Conservation (phyloP, 2,888 invertebrate genomes). For the Trachelus stipa region DNA sequence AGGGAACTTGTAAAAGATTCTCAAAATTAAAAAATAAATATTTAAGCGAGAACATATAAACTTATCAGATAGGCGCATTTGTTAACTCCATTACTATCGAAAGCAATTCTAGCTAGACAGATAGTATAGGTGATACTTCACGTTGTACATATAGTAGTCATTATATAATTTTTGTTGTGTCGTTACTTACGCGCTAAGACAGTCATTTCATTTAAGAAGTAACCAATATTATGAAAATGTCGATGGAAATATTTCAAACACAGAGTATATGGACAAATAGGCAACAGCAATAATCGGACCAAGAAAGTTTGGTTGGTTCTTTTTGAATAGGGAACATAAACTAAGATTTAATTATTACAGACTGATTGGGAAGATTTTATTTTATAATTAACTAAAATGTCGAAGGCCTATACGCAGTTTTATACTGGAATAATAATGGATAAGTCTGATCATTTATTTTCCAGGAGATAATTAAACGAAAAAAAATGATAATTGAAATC, state of each 20-base stretch:
- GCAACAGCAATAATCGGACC: neutral
- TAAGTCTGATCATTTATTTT: constrained; percentile 3
- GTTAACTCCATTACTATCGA: neutral
- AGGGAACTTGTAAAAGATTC: neutral
- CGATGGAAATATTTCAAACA: constrained; percentile 8
- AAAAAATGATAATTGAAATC: constrained; percentile 2
- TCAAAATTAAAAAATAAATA: neutral
- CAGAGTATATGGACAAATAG: constrained; percentile 4
- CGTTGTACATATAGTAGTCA: constrained; percentile 38
- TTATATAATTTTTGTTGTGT: constrained; percentile 18
- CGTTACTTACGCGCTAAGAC: constrained; percentile 18
- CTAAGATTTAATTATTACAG: neutral
- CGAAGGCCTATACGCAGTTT: neutral
- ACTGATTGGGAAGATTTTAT: neutral
- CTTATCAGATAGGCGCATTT: neutral
- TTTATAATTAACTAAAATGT: neutral
- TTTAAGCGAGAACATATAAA: neutral
- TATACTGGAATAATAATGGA: neutral
- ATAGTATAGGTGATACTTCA: constrained; percentile 27
- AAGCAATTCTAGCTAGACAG: constrained; percentile 1
- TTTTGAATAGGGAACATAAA: neutral
- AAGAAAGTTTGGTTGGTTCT: neutral
- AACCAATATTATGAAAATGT: constrained; percentile 3
- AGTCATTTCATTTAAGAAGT: constrained; percentile 14
- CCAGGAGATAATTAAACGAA: neutral